Evolutionary conservation across 2,888 invertebrate genomes (phyloP), one percentile per base, ranked within the genome.

Genomic region (Drosophila greeni): DNA sequence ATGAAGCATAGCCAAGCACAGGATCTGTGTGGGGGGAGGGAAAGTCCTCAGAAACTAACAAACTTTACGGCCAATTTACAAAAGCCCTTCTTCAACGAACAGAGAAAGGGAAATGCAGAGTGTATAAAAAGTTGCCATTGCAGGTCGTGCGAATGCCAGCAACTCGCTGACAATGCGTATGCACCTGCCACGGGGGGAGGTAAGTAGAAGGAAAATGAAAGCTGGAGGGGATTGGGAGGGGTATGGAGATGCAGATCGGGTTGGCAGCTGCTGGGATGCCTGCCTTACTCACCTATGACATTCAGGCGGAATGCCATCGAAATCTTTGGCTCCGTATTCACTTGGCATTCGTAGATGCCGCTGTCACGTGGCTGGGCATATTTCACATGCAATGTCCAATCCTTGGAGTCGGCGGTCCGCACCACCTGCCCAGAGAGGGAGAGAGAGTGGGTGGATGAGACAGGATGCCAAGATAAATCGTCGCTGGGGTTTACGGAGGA

Each of bases 351-450:
- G 87, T 90, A 91, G 84, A 90, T 90, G 62, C 95, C 95, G 14
- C 94, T 93, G 90, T 95, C 96, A 83, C 95, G 91, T 85, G 94
- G 92, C 89, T 95, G 95, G 20, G 95, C 94, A 87, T 94, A 95
- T 90, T 95, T 95, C 88, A 96, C 94, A 90, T 95, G 95, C 68
- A 96, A 90, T 74, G 95, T 95, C 95, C 95, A 96, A 90, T 95
- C 95, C 88, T 95, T 95, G 52, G 95, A 95, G 88, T 94, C 94
- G 88, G 95, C 95, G 58, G 86, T 85, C 74, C 86, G 85, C 75
- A 87, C 83, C 57, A 88, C 88, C 87, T 88, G 84, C 66, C 72
- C 67, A 31, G 18, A 52, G 16, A 24, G 18, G 14, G 20, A 16
- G 18, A 42, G 9, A 29, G 29, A 20, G 18, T 12, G 31, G 18